Percentiles rank a stretch among this genome's conserved stretches.
These are phyloP conservation scores for Scophthalmus maximus DNA, from an alignment of 2,113 vertebrate species.

Conservation along the genomic window DNA sequence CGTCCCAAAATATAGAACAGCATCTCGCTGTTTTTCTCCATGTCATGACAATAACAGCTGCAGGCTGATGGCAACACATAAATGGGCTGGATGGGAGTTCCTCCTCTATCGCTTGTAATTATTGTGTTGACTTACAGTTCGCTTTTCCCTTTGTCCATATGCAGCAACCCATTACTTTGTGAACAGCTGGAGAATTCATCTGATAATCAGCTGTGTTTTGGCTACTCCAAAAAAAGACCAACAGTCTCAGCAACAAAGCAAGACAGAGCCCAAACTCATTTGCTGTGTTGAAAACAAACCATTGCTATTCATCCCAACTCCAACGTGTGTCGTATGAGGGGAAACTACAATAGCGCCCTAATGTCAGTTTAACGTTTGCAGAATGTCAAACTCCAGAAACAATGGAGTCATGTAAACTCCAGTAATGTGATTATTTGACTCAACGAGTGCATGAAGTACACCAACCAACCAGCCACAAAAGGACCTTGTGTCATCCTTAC, in stretches of 20 bases:
- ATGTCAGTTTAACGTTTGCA: background rate
- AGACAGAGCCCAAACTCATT: background rate
- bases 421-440: background rate
- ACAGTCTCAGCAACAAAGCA: no score
- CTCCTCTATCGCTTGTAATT: background rate
- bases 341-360: background rate
- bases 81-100: background rate
- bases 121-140: background rate
- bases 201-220: no score
- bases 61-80: background rate
- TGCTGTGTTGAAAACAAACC: background rate
- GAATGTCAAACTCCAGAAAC: background rate
- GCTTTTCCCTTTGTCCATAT: background rate
- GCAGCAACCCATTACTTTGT: background rate
- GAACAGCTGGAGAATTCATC: no score
- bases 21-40: background rate
- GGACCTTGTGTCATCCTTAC: conserved; percentile 77
- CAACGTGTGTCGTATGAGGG: background rate
- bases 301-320: background rate
- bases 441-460: background rate
- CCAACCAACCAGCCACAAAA: conserved; percentile 76
- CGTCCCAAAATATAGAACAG: conserved; percentile 5
- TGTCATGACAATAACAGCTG: conserved; percentile 18
- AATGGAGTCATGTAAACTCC: conserved; percentile 12
- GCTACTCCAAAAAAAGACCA: no score